phyloP scores from a whole-genome alignment of 2,113 vertebrate species.

The Thermophis baileyi region DNA sequence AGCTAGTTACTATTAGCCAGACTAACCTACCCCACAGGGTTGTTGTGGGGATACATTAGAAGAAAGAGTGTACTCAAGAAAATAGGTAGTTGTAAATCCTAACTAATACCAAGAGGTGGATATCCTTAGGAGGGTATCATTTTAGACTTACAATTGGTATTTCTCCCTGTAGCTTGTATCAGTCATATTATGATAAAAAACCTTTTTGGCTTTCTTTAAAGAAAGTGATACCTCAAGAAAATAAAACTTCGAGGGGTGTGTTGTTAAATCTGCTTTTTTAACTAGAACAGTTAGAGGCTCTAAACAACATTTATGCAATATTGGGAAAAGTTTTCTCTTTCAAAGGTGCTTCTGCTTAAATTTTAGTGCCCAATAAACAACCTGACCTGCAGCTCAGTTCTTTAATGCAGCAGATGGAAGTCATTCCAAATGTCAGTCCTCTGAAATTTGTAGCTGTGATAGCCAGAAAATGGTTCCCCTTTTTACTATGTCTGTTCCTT shows the following conservation, averaged over 20 bases:
- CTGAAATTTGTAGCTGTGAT: conserved; percentile 31
- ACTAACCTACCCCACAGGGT: neutral
- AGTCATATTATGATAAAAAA: neutral
- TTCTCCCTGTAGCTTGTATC: neutral
- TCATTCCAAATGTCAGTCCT: conserved; percentile 31
- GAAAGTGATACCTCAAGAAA: conserved; percentile 35
- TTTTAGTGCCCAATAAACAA: conserved; percentile 52
- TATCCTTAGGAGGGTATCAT: neutral
- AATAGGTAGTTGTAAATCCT: neutral
- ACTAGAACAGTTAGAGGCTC: neutral
- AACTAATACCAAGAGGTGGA: neutral
- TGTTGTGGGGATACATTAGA: neutral
- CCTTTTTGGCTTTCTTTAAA: conserved; percentile 12
- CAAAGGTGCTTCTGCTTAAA: conserved; percentile 47
- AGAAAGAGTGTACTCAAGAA: neutral
- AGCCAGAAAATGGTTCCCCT: neutral
- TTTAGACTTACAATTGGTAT: neutral
- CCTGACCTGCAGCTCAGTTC: conserved; percentile 43
- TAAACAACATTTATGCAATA: neutral
- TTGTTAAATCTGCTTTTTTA: conserved; percentile 40
- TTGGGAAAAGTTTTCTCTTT: conserved; percentile 39
- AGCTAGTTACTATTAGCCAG: neutral
- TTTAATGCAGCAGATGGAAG: conserved; percentile 45
- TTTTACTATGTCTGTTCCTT: neutral
- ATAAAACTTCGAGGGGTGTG: neutral